Conservation (phyloP, 1,140 invertebrate genomes). For the Heliothis subflexa region DNA sequence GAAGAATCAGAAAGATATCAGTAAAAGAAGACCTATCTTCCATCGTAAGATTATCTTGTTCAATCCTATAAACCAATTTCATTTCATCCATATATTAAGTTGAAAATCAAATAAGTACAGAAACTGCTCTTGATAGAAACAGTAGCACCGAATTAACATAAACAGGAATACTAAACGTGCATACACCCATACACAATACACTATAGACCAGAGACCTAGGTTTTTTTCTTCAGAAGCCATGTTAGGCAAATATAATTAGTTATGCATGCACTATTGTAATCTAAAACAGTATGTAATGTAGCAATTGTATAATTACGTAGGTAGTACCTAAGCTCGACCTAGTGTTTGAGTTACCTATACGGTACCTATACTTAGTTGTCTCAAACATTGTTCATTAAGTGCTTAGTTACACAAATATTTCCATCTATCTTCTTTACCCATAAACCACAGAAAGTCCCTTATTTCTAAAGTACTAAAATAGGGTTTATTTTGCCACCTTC, state of each 20-base stretch:
- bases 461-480: no score
- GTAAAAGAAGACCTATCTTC: no score
- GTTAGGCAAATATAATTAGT: slow-evolving; percentile 31
- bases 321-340: background rate
- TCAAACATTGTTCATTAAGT: no score
- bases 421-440: no score
- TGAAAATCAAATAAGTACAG: background rate
- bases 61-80: no score
- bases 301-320: slow-evolving; percentile 20
- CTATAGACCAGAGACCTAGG: no score
- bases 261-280: slow-evolving; percentile 40
- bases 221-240: background rate
- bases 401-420: background rate
- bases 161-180: slow-evolving; percentile 1
- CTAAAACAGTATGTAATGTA: slow-evolving; percentile 24
- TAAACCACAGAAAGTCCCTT: no score
- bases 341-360: no score
- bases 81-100: background rate
- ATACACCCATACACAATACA: background rate
- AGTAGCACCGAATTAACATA: background rate
- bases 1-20: no score
- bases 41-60: no score
- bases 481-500: no score
- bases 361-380: no score
- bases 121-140: background rate